These are phyloP conservation scores for Coelinius sp. DNA, from an alignment of 2,888 invertebrate species.

Conservation along the genomic window DNA sequence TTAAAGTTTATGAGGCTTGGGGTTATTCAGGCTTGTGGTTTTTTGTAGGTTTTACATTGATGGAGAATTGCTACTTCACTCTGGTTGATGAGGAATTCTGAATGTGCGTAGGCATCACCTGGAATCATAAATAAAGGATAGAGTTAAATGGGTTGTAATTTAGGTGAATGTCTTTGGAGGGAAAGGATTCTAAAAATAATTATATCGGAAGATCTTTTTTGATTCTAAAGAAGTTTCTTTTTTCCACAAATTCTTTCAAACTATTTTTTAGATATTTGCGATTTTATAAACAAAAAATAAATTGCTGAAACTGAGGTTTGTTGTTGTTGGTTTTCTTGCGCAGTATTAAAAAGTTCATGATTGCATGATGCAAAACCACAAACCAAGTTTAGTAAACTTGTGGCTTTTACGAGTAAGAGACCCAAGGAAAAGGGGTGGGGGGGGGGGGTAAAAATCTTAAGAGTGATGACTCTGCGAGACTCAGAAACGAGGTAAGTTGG, in stretches of 20 bases:
- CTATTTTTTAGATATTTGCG: too few relatives aligned
- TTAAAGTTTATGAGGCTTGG: not conserved
- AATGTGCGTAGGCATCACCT: conserved; percentile 57
- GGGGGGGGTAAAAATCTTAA: conserved; percentile 14
- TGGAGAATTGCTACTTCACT: not conserved
- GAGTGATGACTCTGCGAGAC: conserved; percentile 28
- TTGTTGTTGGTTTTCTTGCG: not conserved
- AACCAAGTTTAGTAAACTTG: not conserved
- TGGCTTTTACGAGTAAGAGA: conserved; percentile 2
- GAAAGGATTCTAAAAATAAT: too few relatives aligned
- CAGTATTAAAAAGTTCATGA: conserved; percentile 14
- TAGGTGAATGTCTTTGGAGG: too few relatives aligned
- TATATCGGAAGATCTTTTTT: too few relatives aligned
- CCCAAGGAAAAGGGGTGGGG: not conserved
- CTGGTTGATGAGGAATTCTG: not conserved
- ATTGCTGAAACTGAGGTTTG: not conserved
- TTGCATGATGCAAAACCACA: conserved; percentile 3
- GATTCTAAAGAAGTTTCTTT: too few relatives aligned
- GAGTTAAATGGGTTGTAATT: not conserved
- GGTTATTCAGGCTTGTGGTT: conserved; percentile 2
- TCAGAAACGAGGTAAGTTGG: conserved; percentile 3
- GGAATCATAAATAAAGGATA: conserved; percentile 45
- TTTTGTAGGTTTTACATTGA: conserved; percentile 21
- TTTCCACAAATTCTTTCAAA: too few relatives aligned
- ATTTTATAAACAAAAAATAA: too few relatives aligned